phyloP scores from a whole-genome alignment of 2,888 invertebrate species.

The Cephus sareptanus region DNA sequence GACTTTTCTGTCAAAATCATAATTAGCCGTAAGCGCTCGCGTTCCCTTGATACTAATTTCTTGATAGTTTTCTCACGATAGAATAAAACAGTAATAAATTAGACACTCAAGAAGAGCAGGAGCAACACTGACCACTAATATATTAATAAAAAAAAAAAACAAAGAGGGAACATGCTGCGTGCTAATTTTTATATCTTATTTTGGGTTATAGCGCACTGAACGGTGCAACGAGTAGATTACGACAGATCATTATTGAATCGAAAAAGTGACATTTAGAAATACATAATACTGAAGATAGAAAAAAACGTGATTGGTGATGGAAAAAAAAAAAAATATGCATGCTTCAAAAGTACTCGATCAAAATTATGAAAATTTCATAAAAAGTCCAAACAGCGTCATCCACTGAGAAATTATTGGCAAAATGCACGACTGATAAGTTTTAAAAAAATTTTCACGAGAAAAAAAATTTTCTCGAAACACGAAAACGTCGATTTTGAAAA shows the following conservation, averaged over 20 bases:
- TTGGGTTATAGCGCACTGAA: slow-evolving; percentile 26
- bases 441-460: too few species aligned
- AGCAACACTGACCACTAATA: slow-evolving; percentile 50
- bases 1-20: too few species aligned
- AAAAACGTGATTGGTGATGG: too few species aligned
- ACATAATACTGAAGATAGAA: not conserved
- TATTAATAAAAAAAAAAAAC: not conserved
- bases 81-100: not conserved
- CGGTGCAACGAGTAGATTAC: slow-evolving; percentile 7
- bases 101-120: slow-evolving; percentile 19
- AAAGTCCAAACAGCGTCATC: too few species aligned
- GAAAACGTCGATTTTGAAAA: not conserved
- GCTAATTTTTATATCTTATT: slow-evolving; percentile 44
- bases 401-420: too few species aligned
- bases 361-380: too few species aligned
- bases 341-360: too few species aligned
- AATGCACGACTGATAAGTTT: too few species aligned
- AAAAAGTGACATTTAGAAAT: not conserved
- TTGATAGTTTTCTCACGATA: not conserved
- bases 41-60: not conserved
- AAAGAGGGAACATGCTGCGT: slow-evolving; percentile 51
- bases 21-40: not conserved
- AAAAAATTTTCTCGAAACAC: too few species aligned
- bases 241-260: too few species aligned
- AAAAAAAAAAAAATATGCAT: too few species aligned